These are phyloP conservation scores for Luffia ferchaultella DNA, from an alignment of 2,888 invertebrate genomes.

Conservation along the genomic window DNA sequence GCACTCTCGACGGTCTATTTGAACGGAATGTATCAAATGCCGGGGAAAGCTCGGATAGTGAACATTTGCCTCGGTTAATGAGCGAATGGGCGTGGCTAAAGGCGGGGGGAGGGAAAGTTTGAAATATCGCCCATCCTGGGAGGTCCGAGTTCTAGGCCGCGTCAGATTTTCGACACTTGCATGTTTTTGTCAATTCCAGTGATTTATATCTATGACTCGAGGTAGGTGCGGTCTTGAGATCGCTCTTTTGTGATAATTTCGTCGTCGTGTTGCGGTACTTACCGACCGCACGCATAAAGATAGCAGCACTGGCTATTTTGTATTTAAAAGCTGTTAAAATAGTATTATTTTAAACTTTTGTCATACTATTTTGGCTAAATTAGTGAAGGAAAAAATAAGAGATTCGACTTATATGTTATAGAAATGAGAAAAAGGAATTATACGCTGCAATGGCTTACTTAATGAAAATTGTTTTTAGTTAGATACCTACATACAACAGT, in stretches of 20 bases:
- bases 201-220: constrained; percentile 50
- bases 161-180: constrained; percentile 60
- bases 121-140: constrained; percentile 60
- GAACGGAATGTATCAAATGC: too few relatives aligned
- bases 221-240: constrained; percentile 30
- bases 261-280: not conserved
- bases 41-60: not conserved
- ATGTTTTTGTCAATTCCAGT: constrained; percentile 58
- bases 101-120: constrained; percentile 39
- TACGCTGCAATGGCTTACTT: too few relatives aligned
- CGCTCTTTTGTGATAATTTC: constrained; percentile 30
- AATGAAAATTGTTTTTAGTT: too few relatives aligned
- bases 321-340: too few relatives aligned
- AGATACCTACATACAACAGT: too few relatives aligned
- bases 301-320: too few relatives aligned
- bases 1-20: too few relatives aligned
- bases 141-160: constrained; percentile 39
- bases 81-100: constrained; percentile 42
- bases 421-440: too few relatives aligned
- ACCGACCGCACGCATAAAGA: not conserved
- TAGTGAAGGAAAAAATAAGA: not conserved
- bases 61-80: constrained; percentile 37
- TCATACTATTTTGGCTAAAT: too few relatives aligned
- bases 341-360: too few relatives aligned
- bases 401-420: not conserved